These are phyloP conservation scores for Neolamprologus toae DNA, from an alignment of 2,113 vertebrate species.

Conservation along the genomic window DNA sequence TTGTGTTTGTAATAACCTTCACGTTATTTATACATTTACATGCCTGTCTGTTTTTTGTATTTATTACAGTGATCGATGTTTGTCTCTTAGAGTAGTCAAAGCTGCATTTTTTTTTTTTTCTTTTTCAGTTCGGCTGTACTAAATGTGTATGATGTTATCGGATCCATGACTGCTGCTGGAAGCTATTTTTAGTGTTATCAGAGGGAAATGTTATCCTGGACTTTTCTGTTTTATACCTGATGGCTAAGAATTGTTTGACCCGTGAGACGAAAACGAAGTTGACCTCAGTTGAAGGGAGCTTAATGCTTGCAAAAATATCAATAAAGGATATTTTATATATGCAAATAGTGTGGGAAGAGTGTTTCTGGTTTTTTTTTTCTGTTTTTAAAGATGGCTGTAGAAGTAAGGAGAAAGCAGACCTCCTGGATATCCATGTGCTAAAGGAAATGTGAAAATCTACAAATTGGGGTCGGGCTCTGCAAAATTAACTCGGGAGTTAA, in stretches of 20 bases:
- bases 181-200: slow-evolving; percentile 14
- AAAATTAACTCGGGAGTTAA: not conserved
- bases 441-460: not conserved
- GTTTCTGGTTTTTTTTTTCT: not conserved
- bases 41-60: slow-evolving; percentile 62
- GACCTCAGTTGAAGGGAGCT: slow-evolving; percentile 2
- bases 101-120: slow-evolving; percentile 12
- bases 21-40: slow-evolving; percentile 64
- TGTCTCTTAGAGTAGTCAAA: slow-evolving; percentile 39
- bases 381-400: not conserved
- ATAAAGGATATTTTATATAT: slow-evolving; percentile 74
- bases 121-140: slow-evolving; percentile 33
- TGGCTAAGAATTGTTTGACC: not conserved
- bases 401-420: not conserved
- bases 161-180: slow-evolving; percentile 53
- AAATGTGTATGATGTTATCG: slow-evolving; percentile 33
- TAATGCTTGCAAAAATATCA: slow-evolving; percentile 65
- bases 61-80: slow-evolving; percentile 60
- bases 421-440: not conserved
- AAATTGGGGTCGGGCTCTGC: not conserved
- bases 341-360: not conserved
- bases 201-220: not conserved
- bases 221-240: slow-evolving; percentile 16
- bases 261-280: not conserved
- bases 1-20: slow-evolving; percentile 32